A percentile compares a stretch with the other conserved stretches of the same genome.
Conservation (phyloP, 2,888 invertebrate genomes). For the Eumacrocentrus americanus region DNA sequence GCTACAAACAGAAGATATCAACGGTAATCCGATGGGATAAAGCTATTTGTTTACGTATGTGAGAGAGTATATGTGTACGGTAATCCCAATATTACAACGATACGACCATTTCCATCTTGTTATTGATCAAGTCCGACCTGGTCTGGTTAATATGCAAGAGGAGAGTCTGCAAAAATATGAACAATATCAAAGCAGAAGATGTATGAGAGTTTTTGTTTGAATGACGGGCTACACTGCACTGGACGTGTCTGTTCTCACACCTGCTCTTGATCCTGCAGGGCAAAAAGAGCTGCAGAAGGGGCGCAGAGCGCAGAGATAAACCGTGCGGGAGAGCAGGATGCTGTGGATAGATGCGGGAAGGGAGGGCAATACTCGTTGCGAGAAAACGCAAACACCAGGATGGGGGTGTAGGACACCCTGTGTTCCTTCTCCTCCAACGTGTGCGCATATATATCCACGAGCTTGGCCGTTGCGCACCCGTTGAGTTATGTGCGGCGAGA, state of each 20-base stretch:
- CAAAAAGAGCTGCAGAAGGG: slow-evolving; percentile 16
- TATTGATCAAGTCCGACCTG: no score
- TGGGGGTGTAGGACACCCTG: slow-evolving; percentile 14
- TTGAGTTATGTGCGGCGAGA: slow-evolving; percentile 52
- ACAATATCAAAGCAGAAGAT: not conserved
- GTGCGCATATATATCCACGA: slow-evolving; percentile 26
- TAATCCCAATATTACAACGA: no score
- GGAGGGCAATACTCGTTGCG: slow-evolving; percentile 3
- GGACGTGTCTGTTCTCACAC: slow-evolving; percentile 17
- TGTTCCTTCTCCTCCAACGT: slow-evolving; percentile 19
- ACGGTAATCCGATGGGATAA: no score
- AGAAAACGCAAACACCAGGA: slow-evolving; percentile 21
- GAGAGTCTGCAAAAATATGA: not conserved
- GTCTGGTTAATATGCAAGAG: not conserved
- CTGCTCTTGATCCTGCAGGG: slow-evolving; percentile 13
- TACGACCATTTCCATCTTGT: not conserved
- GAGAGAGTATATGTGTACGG: no score
- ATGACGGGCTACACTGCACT: not conserved
- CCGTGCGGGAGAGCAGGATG: not conserved
- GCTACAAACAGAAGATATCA: no score
- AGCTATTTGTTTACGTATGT: no score
- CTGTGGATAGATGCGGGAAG: not conserved
- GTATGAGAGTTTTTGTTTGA: not conserved
- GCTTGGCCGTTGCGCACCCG: slow-evolving; percentile 30
- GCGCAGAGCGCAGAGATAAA: slow-evolving; percentile 15